These are phyloP conservation scores for Sebastes steindachneri DNA, from an alignment of 2,797 vertebrate species.

Conservation along the genomic window DNA sequence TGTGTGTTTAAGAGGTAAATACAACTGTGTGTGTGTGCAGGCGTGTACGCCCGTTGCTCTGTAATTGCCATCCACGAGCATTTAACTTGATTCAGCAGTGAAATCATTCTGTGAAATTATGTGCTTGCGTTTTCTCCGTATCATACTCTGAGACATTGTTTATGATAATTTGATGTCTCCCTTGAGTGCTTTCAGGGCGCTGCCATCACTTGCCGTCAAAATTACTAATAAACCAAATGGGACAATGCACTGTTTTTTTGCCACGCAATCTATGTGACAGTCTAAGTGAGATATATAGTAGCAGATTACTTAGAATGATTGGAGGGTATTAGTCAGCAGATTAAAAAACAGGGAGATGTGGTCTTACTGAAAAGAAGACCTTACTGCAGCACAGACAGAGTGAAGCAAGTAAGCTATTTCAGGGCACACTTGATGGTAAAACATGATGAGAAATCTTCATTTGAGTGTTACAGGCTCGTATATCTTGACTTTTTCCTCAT, in stretches of 20 bases:
- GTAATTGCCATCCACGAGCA: conserved; percentile 21
- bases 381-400: background rate
- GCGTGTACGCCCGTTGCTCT: background rate
- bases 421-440: conserved; percentile 2
- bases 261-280: background rate
- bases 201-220: conserved; percentile 17
- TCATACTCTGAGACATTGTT: conserved; percentile 32
- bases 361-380: background rate
- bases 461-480: background rate
- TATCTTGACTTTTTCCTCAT: conserved; percentile 12
- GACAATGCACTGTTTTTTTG: conserved; percentile 22
- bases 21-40: background rate
- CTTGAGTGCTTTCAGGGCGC: conserved; percentile 1
- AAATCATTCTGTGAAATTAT: conserved; percentile 17
- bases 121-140: conserved; percentile 11
- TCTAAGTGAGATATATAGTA: background rate
- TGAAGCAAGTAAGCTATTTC: background rate
- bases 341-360: background rate
- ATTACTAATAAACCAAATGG: conserved; percentile 20
- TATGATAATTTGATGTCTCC: conserved; percentile 34
- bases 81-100: conserved; percentile 29
- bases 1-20: background rate
- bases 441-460: background rate
- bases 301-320: conserved; percentile 1
- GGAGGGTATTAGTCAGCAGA: conserved; percentile 17